phyloP scores from a whole-genome alignment of 2,797 vertebrate species.

The Pitangus sulphuratus region DNA sequence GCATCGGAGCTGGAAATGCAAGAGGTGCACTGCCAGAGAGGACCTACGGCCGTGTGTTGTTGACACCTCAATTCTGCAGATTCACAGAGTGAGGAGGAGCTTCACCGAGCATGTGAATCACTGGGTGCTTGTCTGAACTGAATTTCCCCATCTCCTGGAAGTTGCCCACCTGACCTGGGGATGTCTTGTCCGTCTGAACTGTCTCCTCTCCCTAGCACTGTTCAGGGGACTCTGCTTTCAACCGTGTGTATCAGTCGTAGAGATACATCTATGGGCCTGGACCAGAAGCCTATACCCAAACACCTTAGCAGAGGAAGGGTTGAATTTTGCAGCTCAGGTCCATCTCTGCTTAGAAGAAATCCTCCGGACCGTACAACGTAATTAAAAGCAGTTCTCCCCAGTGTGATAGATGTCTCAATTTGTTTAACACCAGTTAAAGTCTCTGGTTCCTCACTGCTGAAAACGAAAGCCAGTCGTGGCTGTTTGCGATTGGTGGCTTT shows the following conservation, averaged over 20 bases:
- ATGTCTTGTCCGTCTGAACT: conserved; percentile 58
- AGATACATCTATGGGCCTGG: conserved; percentile 55
- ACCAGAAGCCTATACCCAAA: conserved; percentile 65
- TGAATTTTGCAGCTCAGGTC: conserved; percentile 72
- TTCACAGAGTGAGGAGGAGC: conserved; percentile 43
- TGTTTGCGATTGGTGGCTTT: conserved; percentile 75
- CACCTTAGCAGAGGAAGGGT: conserved; percentile 63
- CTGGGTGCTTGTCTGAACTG: conserved; percentile 68
- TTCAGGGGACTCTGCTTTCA: conserved; percentile 69
- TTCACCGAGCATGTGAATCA: conserved; percentile 13
- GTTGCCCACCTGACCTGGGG: conserved; percentile 33
- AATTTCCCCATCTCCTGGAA: conserved; percentile 48
- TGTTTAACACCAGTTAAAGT: conserved; percentile 62
- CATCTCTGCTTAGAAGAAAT: conserved; percentile 70
- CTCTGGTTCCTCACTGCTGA: conserved; percentile 64
- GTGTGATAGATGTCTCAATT: conserved; percentile 69
- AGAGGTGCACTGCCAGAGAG: conserved; percentile 48
- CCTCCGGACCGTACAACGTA: conserved; percentile 47
- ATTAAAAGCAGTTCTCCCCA: conserved; percentile 71
- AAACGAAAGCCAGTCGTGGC: conserved; percentile 55
- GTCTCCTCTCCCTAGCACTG: conserved; percentile 62
- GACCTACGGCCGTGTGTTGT: conserved; percentile 5
- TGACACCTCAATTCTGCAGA: conserved; percentile 46
- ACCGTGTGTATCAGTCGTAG: conserved; percentile 44
- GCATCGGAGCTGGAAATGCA: conserved; percentile 49